Base-by-base conservation (phyloP, 2,113 vertebrate species). In the Agelaius phoeniceus region DNA sequence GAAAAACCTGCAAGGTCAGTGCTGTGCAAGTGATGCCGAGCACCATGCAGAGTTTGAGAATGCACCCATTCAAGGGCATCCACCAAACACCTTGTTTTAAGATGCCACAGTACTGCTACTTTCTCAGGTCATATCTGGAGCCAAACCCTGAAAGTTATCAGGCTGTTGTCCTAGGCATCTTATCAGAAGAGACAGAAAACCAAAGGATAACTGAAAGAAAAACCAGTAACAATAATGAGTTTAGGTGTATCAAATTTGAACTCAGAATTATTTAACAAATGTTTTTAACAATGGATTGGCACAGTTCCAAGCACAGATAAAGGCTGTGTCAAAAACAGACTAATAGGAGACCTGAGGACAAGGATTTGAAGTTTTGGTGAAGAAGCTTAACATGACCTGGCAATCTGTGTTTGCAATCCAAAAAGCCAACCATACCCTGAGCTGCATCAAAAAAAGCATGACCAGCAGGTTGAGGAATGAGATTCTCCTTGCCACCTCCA, bases 41-140 rank as follows among this genome's bases (percentile, higher is more conserved):
- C 35, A 35, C 15, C 0, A 0, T 17, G 30, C 3, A 8, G 17
- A 68, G 5, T 33, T 41, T 15, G 22, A 26, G 15, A 48, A 41
- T 41, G 30, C 35, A 39, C 10, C 22, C 27, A 28, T 8, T 20
- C 35, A 44, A 68, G 22, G 10, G 14, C 55, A 30, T 49, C 49
- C 30, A 43, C 8, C 20, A 79, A 75, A 18, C 9, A 37, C 9
- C 2, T 6, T 52, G 65, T 27, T 74, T 46, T 27, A 51, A 77
- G 22, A 33, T 4, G 58, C 10, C 15, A 15, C 1, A 3, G 6
- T 43, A 17, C 14, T 46, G 9, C 5, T 35, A 13, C 13, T 65
- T 89, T 68, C n/a, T 76, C 9, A 72, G 57, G 15, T 27, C 1
- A 0, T 23, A 4, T 15, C 7, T 69, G 55, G 39, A 85, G n/a